Percentiles rank a stretch among this genome's conserved stretches.
These are phyloP conservation scores for Camarhynchus parvulus DNA, from an alignment of 2,113 vertebrate genomes.

Conservation along the genomic window DNA sequence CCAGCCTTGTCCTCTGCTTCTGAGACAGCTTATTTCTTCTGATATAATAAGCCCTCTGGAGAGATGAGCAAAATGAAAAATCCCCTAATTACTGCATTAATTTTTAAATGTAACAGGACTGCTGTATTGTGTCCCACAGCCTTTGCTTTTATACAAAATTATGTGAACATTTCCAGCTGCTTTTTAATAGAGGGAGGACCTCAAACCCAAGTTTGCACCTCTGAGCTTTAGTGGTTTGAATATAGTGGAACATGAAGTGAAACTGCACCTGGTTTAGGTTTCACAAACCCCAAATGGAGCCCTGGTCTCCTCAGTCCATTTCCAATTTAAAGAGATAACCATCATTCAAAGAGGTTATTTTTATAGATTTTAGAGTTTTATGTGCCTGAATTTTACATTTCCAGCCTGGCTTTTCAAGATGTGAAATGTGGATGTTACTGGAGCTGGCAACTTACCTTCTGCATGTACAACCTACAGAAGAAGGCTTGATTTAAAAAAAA, in stretches of 20 bases:
- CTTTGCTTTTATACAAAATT: conserved; percentile 3
- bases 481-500: not conserved
- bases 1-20: not conserved
- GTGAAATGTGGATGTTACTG: not conserved
- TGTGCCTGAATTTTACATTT: not conserved
- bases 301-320: not conserved
- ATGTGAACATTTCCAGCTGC: conserved; percentile 37
- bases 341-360: not conserved
- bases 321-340: not conserved
- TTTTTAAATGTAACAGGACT: conserved; percentile 1
- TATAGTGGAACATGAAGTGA: not conserved
- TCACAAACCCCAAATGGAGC: not conserved
- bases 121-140: not conserved
- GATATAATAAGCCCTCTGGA: not conserved
- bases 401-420: not conserved
- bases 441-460: not conserved
- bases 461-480: not conserved
- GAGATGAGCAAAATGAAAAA: conserved; percentile 24
- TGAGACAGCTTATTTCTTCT: not conserved
- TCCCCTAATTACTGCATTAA: conserved; percentile 9
- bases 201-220: not conserved
- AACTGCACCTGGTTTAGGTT: conserved; percentile 36
- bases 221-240: conserved; percentile 17
- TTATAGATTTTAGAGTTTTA: conserved; percentile 6
- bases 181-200: not conserved